These are phyloP conservation scores for Cossypha caffra DNA, from an alignment of 2,797 vertebrate genomes.

Conservation along the genomic window DNA sequence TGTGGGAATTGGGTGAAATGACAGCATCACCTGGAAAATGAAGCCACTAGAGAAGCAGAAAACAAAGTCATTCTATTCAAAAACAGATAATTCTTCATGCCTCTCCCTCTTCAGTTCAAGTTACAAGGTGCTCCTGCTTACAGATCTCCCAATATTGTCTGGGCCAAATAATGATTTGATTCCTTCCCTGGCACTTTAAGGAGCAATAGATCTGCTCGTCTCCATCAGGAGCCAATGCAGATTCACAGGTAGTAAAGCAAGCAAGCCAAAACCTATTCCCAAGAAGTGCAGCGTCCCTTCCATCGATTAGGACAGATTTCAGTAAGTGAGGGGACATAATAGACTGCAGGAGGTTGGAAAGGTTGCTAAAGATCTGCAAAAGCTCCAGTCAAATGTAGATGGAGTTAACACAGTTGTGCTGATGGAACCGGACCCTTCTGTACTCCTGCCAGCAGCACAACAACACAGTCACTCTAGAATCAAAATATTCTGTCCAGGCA, in stretches of 20 bases:
- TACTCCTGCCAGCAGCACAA: not conserved
- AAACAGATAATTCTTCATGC: not conserved
- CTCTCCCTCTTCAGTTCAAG: not conserved
- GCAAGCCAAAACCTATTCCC: not conserved
- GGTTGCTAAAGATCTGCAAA: conserved; percentile 7
- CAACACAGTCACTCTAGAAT: not conserved
- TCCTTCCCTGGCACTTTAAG: not conserved
- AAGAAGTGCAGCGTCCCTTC: not conserved
- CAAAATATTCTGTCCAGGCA: not conserved
- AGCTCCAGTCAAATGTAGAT: not conserved
- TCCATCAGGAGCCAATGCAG: not conserved
- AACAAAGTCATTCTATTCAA: not conserved
- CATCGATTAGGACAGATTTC: conserved; percentile 12
- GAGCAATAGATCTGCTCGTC: not conserved
- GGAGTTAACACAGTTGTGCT: not conserved
- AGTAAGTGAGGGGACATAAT: not conserved
- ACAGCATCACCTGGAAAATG: not conserved
- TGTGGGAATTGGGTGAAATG: not conserved
- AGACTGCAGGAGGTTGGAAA: not conserved
- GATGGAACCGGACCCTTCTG: not conserved
- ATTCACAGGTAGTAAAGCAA: not conserved
- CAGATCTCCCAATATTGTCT: not conserved
- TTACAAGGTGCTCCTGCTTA: not conserved
- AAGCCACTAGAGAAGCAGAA: not conserved
- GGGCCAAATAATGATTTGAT: not conserved